Evolutionary conservation across 2,113 vertebrate species (phyloP).

Genomic region (Epinephelus moara): DNA sequence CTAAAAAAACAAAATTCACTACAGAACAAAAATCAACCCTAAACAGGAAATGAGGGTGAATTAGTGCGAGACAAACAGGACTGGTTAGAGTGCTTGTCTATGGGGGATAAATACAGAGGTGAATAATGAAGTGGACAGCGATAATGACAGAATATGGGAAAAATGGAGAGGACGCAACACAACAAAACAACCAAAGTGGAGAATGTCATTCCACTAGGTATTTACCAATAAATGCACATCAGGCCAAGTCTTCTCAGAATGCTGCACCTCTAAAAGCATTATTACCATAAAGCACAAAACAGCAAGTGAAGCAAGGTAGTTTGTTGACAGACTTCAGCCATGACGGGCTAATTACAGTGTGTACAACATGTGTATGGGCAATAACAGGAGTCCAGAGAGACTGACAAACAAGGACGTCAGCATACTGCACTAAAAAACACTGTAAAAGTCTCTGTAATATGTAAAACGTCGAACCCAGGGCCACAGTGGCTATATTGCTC

Average conservation of each 20-base stretch:
- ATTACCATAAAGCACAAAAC: neutral
- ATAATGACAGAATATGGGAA: slow-evolving; percentile 33
- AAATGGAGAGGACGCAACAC: neutral
- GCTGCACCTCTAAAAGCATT: slow-evolving; percentile 1
- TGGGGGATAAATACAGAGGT: neutral
- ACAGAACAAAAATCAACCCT: neutral
- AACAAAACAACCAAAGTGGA: neutral
- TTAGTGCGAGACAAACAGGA: neutral
- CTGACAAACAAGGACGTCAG: neutral
- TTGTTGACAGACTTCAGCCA: slow-evolving; percentile 25
- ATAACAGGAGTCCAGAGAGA: neutral
- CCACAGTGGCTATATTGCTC: neutral
- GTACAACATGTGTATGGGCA: neutral
- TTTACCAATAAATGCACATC: neutral
- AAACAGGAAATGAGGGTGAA: neutral
- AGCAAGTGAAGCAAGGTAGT: neutral
- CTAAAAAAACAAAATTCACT: neutral
- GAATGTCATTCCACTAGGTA: slow-evolving; percentile 13
- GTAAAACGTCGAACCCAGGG: neutral
- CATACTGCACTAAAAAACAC: neutral
- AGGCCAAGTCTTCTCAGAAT: slow-evolving; percentile 6
- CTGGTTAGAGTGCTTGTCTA: neutral
- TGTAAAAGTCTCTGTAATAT: neutral
- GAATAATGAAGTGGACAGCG: neutral
- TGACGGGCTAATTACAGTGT: neutral